These are phyloP conservation scores for Nyctibius bracteatus DNA, from an alignment of 2,113 vertebrate genomes.

Conservation along the genomic window DNA sequence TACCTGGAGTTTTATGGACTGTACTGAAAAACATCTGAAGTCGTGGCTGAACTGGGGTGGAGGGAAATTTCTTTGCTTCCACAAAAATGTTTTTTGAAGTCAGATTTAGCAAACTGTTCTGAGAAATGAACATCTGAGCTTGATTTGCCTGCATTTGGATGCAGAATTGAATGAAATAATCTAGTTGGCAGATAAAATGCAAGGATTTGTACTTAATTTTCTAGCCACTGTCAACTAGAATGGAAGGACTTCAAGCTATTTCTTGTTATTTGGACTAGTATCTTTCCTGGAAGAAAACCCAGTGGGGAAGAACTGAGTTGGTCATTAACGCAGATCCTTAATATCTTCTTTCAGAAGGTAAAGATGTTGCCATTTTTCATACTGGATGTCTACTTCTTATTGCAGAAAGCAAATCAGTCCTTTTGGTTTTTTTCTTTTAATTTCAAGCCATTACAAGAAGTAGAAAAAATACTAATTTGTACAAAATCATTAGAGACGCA, in stretches of 20 bases:
- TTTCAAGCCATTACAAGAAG: not conserved
- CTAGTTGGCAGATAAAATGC: not conserved
- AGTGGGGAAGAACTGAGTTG: not conserved
- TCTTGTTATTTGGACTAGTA: not conserved
- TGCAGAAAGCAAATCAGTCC: not conserved
- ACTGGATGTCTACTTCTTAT: not conserved
- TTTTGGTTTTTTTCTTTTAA: not conserved
- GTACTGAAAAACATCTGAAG: not conserved
- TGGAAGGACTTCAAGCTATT: slow-evolving; percentile 15
- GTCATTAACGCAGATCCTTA: slow-evolving; percentile 40
- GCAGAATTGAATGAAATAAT: not conserved
- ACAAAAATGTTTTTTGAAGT: not conserved
- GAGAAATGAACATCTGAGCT: not conserved
- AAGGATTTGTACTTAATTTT: slow-evolving; percentile 28
- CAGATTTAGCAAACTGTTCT: not conserved
- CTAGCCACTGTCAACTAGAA: not conserved
- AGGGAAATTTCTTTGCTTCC: not conserved
- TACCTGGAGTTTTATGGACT: not conserved
- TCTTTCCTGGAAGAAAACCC: not conserved
- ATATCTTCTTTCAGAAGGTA: slow-evolving; percentile 8
- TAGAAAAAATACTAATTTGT: not conserved
- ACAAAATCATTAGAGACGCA: not conserved
- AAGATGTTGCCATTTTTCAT: not conserved
- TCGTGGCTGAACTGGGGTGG: not conserved
- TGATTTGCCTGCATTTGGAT: slow-evolving; percentile 5